Percentiles rank a stretch among this genome's conserved stretches.
phyloP scores from a whole-genome alignment of 2,888 invertebrate species.

The Apomyelois bistriatella region DNA sequence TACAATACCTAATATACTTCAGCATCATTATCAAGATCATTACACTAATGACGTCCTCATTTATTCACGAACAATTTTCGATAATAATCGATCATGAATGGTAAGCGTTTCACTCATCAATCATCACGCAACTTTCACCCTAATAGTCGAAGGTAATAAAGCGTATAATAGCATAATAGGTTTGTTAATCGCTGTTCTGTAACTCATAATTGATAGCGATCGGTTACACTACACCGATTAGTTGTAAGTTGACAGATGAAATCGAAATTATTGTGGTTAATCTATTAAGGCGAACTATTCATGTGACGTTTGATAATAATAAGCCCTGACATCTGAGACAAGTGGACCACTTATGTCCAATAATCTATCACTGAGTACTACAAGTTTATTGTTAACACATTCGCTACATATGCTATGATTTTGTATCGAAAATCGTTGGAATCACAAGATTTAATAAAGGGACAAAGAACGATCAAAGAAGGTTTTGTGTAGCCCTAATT shows the following conservation, averaged over 20 bases:
- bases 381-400: too few species aligned
- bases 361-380: too few species aligned
- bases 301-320: not conserved
- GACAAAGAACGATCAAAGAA: too few species aligned
- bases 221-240: slow-evolving; percentile 26
- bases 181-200: slow-evolving; percentile 28
- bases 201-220: slow-evolving; percentile 38
- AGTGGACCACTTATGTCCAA: not conserved
- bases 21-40: slow-evolving; percentile 19
- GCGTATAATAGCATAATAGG: slow-evolving; percentile 45
- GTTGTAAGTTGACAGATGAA: slow-evolving; percentile 34
- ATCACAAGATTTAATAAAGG: too few species aligned
- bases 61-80: slow-evolving; percentile 26
- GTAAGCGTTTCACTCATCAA: slow-evolving; percentile 47
- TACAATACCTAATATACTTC: slow-evolving; percentile 4
- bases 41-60: slow-evolving; percentile 38
- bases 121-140: slow-evolving; percentile 50
- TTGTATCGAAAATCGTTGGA: too few species aligned
- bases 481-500: too few species aligned
- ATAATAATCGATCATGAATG: slow-evolving; percentile 25
- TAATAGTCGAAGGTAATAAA: slow-evolving; percentile 49
- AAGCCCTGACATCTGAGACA: not conserved
- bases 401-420: too few species aligned
- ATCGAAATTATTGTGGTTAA: slow-evolving; percentile 31
- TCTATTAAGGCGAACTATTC: not conserved